Base-by-base conservation (phyloP, 2,797 vertebrate species). In the Hybognathus amarus region DNA sequence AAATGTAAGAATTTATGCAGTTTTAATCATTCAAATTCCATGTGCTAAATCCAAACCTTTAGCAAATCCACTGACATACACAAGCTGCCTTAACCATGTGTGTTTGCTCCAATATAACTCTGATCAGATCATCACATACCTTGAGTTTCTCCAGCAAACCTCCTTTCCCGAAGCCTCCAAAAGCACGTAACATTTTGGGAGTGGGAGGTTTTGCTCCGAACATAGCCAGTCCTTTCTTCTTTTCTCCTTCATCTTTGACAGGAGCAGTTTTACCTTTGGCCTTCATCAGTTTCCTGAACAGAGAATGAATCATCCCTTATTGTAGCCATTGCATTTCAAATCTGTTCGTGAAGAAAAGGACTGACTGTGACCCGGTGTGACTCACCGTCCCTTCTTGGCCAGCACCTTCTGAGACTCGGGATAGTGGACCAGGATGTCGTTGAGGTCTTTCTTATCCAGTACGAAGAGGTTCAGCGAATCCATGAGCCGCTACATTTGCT, bases 391-490 rank as follows among this genome's bases (percentile, higher is more conserved):
- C 93, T 99, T 99, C 90, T 96, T 96, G 91, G 94, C 96, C 88
- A 99, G 91, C 11, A 98, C 92, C 69, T 96, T 98, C 91, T 98
- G 96, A 47, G 97, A 98, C 84, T 97, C 95, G 0, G 97, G 98
- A 85, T 99, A 99, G 85, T 97, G 94, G 85, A 96, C 77, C 71
- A 99, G 91, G 87, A 99, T 99, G 86, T 98, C 96, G 82, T 95
- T 96, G 82, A 98, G 93, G 66, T 96, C 96, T 89, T 96, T 99
- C 92, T 98, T 99, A 89, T 98, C 96, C 89, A 99, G 93, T 81
- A 96, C 97, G 74, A 97, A 96, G 47, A 99, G 96, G 87, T 98
- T 98, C n/a, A 61, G 97, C 96, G 13, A 99, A 99, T 33, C 98
- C 97, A 0, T 96, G 95, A 4, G 97, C 97, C 66, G 96, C 95